Evolutionary conservation across 2,113 vertebrate species (phyloP).

Genomic region (Uria lomvia): DNA sequence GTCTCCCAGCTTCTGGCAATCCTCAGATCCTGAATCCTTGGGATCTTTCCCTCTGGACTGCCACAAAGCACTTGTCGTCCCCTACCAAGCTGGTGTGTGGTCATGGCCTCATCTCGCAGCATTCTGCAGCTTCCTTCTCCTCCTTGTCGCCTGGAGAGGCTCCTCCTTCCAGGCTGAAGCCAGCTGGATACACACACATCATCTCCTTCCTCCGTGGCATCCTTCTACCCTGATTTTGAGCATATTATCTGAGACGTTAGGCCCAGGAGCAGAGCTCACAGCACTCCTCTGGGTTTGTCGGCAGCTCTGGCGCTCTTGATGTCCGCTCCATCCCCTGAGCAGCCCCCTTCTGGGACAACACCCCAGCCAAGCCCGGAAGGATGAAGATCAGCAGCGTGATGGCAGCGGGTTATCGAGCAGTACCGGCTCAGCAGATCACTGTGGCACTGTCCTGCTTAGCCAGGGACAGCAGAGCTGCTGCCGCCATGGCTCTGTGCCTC

Average conservation of each 20-base stretch:
- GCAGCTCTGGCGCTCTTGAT: background rate
- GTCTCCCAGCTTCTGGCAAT: background rate
- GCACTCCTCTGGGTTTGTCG: background rate
- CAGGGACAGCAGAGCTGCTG: background rate
- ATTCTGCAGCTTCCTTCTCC: background rate
- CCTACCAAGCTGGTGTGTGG: background rate
- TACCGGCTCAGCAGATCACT: background rate
- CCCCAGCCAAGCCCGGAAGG: background rate
- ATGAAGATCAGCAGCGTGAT: background rate
- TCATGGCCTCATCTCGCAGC: background rate
- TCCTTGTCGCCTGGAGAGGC: background rate
- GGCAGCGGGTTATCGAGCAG: background rate
- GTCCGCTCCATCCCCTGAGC: background rate
- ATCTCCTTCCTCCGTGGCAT: background rate
- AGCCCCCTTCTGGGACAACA: background rate
- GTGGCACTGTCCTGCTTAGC: background rate
- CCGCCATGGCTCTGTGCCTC: background rate
- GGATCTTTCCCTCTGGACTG: background rate
- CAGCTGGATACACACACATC: background rate
- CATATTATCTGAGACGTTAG: background rate
- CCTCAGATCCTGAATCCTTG: background rate
- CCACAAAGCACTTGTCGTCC: rapidly evolving
- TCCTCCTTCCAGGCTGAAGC: background rate
- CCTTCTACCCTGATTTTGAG: background rate
- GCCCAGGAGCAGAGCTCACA: background rate